Evolutionary conservation across 2,888 invertebrate genomes (phyloP).

Genomic region (Tipula unca): DNA sequence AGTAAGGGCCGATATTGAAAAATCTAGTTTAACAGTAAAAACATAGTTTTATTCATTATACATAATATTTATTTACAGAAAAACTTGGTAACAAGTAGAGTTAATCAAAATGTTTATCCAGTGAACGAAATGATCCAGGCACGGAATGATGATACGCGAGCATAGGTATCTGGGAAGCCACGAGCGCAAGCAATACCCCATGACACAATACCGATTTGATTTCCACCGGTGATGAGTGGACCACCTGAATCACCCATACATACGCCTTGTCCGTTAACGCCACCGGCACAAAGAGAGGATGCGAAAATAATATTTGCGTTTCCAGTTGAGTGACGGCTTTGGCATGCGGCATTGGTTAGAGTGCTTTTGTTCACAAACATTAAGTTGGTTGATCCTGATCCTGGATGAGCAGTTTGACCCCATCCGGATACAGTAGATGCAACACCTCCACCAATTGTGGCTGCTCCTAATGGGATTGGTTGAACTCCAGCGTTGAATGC

Average conservation of each 20-base stretch:
- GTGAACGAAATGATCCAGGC: slow-evolving; percentile 32
- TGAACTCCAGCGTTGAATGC: slow-evolving; percentile 17
- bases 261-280: slow-evolving; percentile 29
- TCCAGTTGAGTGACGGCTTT: slow-evolving; percentile 28
- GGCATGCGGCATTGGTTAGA: slow-evolving; percentile 23
- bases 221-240: slow-evolving; percentile 35
- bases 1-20: no score
- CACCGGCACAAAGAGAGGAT: neutral
- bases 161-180: slow-evolving; percentile 38
- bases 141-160: slow-evolving; percentile 36
- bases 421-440: slow-evolving; percentile 20
- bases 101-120: neutral
- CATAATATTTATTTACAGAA: no score
- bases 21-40: no score
- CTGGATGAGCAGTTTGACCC: slow-evolving; percentile 23
- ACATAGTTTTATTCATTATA: no score
- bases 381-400: slow-evolving; percentile 20
- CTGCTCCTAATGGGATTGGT: slow-evolving; percentile 18
- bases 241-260: slow-evolving; percentile 39
- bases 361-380: slow-evolving; percentile 15
- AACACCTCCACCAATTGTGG: neutral
- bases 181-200: slow-evolving; percentile 40
- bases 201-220: slow-evolving; percentile 38
- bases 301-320: slow-evolving; percentile 33
- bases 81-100: no score